Evolutionary conservation across 2,797 vertebrate species (phyloP).

Genomic region (Labeo calbasu): DNA sequence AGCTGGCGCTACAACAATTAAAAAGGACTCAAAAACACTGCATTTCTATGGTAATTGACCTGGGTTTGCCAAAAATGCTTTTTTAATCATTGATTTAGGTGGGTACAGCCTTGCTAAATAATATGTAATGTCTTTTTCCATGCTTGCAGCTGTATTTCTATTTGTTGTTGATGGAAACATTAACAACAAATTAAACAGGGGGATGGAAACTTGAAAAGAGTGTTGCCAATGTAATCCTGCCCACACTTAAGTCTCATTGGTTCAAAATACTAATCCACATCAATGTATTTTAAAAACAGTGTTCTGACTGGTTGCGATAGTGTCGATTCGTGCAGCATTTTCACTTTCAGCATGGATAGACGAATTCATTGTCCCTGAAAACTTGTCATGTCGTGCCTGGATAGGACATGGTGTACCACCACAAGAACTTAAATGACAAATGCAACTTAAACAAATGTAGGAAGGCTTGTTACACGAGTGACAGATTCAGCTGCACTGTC

Average conservation of each 20-base stretch:
- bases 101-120: too few relatives aligned
- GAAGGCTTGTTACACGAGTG: not conserved
- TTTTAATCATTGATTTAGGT: too few relatives aligned
- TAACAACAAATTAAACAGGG: too few relatives aligned
- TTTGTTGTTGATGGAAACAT: too few relatives aligned
- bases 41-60: too few relatives aligned
- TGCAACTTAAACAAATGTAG: not conserved
- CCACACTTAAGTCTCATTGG: not conserved
- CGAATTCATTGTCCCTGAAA: conserved; percentile 6
- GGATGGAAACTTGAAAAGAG: too few relatives aligned
- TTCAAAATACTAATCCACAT: not conserved
- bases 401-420: not conserved
- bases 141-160: too few relatives aligned
- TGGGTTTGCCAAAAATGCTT: too few relatives aligned
- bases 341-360: not conserved
- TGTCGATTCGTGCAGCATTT: not conserved
- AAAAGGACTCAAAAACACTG: too few relatives aligned
- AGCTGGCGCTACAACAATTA: too few relatives aligned
- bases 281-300: not conserved
- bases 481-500: not conserved
- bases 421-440: not conserved
- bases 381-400: not conserved
- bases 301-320: not conserved
- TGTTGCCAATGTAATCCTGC: not conserved
- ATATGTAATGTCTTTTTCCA: too few relatives aligned